Conservation (phyloP, 2,797 vertebrate species). For the Microctenopoma stevenorrisi region DNA sequence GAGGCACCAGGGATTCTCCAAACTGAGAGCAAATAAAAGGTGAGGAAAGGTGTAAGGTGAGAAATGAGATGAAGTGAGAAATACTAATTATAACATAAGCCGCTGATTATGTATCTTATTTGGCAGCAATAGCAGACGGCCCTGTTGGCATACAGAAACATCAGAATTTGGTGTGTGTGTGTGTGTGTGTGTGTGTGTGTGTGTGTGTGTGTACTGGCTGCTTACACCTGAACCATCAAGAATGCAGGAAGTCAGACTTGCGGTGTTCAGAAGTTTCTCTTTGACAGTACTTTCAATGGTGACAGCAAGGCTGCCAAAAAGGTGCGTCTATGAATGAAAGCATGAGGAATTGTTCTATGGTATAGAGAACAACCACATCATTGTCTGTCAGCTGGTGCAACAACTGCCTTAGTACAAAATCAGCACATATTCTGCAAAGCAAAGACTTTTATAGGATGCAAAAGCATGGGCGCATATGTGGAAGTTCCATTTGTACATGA, state of each 20-base stretch:
- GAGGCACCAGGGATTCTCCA: constrained; percentile 47
- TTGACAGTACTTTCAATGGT: constrained; percentile 45
- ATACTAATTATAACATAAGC: constrained; percentile 44
- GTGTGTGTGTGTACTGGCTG: constrained; percentile 10
- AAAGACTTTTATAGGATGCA: constrained; percentile 20
- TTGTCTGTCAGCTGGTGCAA: constrained; percentile 40
- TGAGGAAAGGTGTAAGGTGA: constrained; percentile 57
- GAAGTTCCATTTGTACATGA: constrained; percentile 33
- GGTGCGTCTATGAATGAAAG: constrained; percentile 43
- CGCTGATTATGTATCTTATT: constrained; percentile 42
- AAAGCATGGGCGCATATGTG: constrained; percentile 14
- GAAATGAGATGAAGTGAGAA: constrained; percentile 35
- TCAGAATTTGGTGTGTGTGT: constrained; percentile 40
- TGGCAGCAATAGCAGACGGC: constrained; percentile 23
- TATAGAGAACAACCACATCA: constrained; percentile 41
- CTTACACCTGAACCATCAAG: constrained; percentile 50
- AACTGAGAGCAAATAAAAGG: constrained; percentile 37
- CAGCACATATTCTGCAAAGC: constrained; percentile 23
- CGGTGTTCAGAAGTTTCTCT: constrained; percentile 52
- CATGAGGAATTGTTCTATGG: constrained; percentile 29
- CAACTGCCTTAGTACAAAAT: constrained; percentile 35
- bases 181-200: background rate
- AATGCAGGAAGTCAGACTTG: constrained; percentile 56
- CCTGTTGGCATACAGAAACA: constrained; percentile 11
- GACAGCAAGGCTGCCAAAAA: constrained; percentile 57